Percentiles rank a stretch among this genome's conserved stretches.
Evolutionary conservation across 2,113 vertebrate genomes (phyloP).

Genomic region (Odontophorus gujanensis): DNA sequence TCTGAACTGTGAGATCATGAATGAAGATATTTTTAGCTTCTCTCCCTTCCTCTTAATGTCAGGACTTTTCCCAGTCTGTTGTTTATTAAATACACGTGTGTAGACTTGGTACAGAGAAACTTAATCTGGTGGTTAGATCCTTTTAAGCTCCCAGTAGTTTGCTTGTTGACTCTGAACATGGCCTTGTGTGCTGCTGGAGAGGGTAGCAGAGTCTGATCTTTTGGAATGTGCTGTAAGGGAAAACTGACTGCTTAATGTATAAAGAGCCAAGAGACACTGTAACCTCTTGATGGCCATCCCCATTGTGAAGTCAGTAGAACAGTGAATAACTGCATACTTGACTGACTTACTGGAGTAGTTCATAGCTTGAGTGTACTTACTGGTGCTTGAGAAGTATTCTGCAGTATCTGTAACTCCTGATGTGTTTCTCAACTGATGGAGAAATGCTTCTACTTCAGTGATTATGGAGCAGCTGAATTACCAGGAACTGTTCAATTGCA

Average conservation of each 20-base stretch:
- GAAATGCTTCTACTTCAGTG: not conserved
- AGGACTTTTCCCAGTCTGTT: not conserved
- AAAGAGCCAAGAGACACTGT: not conserved
- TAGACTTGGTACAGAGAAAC: not conserved
- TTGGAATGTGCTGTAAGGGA: not conserved
- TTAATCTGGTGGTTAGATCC: not conserved
- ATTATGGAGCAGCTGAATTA: not conserved
- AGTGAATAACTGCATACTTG: not conserved
- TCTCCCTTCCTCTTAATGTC: fast-evolving
- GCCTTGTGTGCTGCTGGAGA: not conserved
- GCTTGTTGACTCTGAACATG: not conserved
- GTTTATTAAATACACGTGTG: not conserved
- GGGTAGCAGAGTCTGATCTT: not conserved
- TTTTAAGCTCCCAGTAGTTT: not conserved
- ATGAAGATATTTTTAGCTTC: not conserved
- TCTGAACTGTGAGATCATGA: not conserved
- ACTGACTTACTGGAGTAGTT: not conserved
- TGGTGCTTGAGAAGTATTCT: not conserved
- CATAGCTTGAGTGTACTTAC: not conserved
- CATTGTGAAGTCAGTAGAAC: not conserved
- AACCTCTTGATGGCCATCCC: not conserved
- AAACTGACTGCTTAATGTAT: not conserved
- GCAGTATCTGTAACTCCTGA: not conserved
- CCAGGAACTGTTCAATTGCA: not conserved
- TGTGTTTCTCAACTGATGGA: not conserved